Evolutionary conservation across 2,797 vertebrate species (phyloP), one percentile per base, ranked within the genome.

Genomic region (Gorsachius magnificus): DNA sequence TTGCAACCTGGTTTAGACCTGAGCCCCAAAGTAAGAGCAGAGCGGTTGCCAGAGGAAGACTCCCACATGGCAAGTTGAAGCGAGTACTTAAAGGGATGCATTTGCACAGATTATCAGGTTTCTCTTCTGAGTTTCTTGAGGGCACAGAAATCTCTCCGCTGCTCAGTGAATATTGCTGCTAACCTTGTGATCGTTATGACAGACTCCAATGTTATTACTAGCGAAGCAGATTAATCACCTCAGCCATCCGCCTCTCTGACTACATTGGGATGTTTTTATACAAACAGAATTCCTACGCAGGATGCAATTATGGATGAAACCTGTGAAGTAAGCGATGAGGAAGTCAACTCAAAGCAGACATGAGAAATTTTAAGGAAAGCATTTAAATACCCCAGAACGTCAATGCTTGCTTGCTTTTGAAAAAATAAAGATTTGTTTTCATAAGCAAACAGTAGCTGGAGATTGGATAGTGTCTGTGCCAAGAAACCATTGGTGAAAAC

Each of bases 141-240:
- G 95, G 93, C 65, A 94, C 63, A 91, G 80, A 95, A 90, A 93
- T n/a, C 38, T 75, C 76, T 84, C 66, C 3, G 1, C 66, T 80
- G 90, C 82, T 75, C 85, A 57, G 33, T 33, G 80, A 87, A 45
- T 26, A 50, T 4, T 68, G n/a, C 85, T 71, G 77, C 72, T 70
- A 50, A 79, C 50, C 63, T 65, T 13, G 0, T 1, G 0, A 50
- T 33, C 66, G 4, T 56, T 46, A 61, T 22, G 74, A 76, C 85
- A 82, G 77, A 26, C 43, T 56, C 13, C 0, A 18, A 41, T 11
- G 38, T 10, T 80, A 21, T 50, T 78, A 43, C 35, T 87, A 89
- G 79, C 2, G 5, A 93, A 66, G 60, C 51, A 83, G 72, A 86
- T 7, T 81, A 87, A 91, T 69, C 54, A 48, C 5, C 33, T 54